A percentile compares a stretch with the other conserved stretches of the same genome.
These are phyloP conservation scores for Lucilia cuprina DNA, from an alignment of 1,140 invertebrate species.

Conservation along the genomic window DNA sequence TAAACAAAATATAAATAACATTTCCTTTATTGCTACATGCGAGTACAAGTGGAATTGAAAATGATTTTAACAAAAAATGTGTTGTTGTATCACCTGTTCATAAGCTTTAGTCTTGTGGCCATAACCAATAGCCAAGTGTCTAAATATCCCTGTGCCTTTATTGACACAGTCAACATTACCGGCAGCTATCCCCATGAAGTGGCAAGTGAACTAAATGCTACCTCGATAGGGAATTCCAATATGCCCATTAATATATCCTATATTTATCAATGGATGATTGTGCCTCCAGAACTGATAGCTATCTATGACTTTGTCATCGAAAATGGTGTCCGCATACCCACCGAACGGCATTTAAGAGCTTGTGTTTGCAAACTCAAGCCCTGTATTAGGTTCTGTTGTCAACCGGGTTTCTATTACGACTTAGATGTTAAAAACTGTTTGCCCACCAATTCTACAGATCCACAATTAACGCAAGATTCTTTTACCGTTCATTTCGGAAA, in stretches of 20 bases:
- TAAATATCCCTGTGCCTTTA: slow-evolving; percentile 57
- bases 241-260: slow-evolving; percentile 41
- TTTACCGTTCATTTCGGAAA: slow-evolving; percentile 38
- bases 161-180: slow-evolving; percentile 54
- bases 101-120: background rate
- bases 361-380: slow-evolving; percentile 52
- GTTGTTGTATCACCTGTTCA: background rate
- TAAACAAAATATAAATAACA: slow-evolving; percentile 14
- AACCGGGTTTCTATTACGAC: slow-evolving; percentile 46
- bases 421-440: slow-evolving; percentile 39
- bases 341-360: slow-evolving; percentile 46
- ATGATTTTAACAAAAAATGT: background rate
- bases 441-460: background rate
- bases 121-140: background rate
- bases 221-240: background rate
- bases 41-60: too few relatives aligned
- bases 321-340: slow-evolving; percentile 49
- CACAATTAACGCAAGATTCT: background rate
- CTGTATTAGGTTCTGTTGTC: slow-evolving; percentile 56
- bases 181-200: slow-evolving; percentile 44
- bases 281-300: slow-evolving; percentile 49
- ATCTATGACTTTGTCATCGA: slow-evolving; percentile 56
- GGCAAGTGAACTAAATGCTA: slow-evolving; percentile 14
- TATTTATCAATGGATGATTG: slow-evolving; percentile 47
- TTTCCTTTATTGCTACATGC: background rate